A percentile compares a stretch with the other conserved stretches of the same genome.
phyloP scores from a whole-genome alignment of 1,140 invertebrate genomes.

The Drosophila insularis region DNA sequence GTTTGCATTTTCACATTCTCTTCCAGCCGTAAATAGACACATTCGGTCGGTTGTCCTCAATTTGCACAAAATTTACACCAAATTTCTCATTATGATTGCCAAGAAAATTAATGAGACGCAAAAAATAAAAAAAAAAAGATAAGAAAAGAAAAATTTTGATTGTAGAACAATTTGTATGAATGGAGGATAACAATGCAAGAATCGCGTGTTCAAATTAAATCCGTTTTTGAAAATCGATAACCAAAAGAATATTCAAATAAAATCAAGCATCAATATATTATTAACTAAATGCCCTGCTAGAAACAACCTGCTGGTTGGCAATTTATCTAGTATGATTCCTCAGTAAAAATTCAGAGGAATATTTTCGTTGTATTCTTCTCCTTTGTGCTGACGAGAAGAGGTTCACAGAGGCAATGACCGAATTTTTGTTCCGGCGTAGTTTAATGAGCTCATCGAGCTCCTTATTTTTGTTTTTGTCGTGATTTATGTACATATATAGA shows the following conservation, averaged over 20 bases:
- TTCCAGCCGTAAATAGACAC: slow-evolving; percentile 17
- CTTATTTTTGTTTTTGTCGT: slow-evolving; percentile 19
- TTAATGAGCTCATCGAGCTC: slow-evolving; percentile 43
- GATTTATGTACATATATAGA: slow-evolving; percentile 43
- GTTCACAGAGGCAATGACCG: slow-evolving; percentile 21
- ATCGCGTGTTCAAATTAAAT: not conserved
- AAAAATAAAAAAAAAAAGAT: not conserved
- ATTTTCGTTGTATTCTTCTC: not conserved
- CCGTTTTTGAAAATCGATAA: not conserved
- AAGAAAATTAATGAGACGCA: slow-evolving; percentile 2
- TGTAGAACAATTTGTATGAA: not conserved
- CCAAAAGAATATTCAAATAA: not conserved
- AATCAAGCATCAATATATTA: too few relatives aligned
- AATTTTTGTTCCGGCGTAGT: slow-evolving; percentile 11
- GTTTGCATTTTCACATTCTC: slow-evolving; percentile 4
- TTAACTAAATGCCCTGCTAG: too few relatives aligned
- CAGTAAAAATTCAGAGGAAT: not conserved
- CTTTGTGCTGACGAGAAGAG: not conserved
- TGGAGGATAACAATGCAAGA: not conserved
- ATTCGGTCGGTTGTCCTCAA: slow-evolving; percentile 11
- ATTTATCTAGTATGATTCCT: not conserved
- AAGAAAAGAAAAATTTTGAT: not conserved
- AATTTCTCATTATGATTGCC: slow-evolving; percentile 14
- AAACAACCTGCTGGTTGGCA: not conserved
- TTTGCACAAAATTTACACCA: slow-evolving; percentile 13